Percentiles rank a stretch among this genome's conserved stretches.
These are phyloP conservation scores for Drosophila kurseongensis DNA, from an alignment of 1,140 invertebrate genomes.

Conservation along the genomic window DNA sequence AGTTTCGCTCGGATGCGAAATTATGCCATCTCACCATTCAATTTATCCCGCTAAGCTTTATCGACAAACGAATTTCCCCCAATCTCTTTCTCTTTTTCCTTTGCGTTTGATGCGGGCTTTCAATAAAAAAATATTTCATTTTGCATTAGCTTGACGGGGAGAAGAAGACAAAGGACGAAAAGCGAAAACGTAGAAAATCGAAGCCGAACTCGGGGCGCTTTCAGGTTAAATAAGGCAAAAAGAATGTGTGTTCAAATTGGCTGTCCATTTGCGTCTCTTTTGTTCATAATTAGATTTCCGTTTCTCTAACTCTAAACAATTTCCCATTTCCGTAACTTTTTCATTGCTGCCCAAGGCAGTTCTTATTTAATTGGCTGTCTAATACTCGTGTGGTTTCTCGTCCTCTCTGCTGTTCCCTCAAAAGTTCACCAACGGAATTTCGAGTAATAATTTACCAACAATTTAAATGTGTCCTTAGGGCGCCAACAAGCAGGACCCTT, in stretches of 20 bases:
- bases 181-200: slow-evolving; percentile 26
- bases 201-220: slow-evolving; percentile 34
- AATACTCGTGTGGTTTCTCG: slow-evolving; percentile 48
- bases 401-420: slow-evolving; percentile 5
- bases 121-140: slow-evolving; percentile 71
- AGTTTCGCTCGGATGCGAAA: slow-evolving; percentile 41
- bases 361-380: slow-evolving; percentile 69
- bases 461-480: slow-evolving; percentile 39
- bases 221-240: slow-evolving; percentile 50
- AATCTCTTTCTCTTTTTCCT: slow-evolving; percentile 1
- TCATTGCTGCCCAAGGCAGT: slow-evolving; percentile 37
- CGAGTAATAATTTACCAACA: slow-evolving; percentile 45
- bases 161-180: slow-evolving; percentile 13
- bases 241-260: slow-evolving; percentile 53
- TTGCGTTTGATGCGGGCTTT: slow-evolving; percentile 39
- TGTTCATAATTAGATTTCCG: slow-evolving; percentile 63
- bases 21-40: slow-evolving; percentile 31
- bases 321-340: slow-evolving; percentile 20
- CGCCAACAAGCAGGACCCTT: slow-evolving; percentile 21
- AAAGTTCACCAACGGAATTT: slow-evolving; percentile 45
- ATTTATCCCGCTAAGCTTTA: slow-evolving; percentile 11
- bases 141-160: slow-evolving; percentile 41
- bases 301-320: slow-evolving; percentile 40
- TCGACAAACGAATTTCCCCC: slow-evolving; percentile 35
- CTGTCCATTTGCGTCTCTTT: slow-evolving; percentile 63